Percentiles rank a stretch among this genome's conserved stretches.
Conservation (phyloP, 2,888 invertebrate genomes). For the Parnassius apollo region DNA sequence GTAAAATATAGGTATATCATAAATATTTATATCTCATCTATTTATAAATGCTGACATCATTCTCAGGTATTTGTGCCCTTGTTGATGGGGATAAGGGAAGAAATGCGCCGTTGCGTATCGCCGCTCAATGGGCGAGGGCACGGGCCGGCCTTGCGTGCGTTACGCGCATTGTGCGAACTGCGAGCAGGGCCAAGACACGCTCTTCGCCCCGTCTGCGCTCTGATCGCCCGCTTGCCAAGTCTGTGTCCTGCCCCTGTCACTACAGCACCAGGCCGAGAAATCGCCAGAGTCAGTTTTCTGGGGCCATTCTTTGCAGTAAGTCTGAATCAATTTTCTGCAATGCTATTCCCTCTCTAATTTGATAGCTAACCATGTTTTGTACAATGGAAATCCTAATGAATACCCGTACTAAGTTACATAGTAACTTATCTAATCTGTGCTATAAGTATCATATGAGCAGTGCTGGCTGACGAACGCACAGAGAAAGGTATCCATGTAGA, state of each 20-base stretch:
- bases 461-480: too few species aligned
- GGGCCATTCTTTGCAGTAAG: constrained; percentile 94
- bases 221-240: constrained; percentile 70
- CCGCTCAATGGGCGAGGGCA: constrained; percentile 85
- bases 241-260: constrained; percentile 88
- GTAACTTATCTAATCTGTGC: too few species aligned
- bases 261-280: constrained; percentile 90
- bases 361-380: too few species aligned
- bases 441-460: too few species aligned
- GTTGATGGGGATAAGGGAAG: constrained; percentile 69
- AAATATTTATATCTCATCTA: too few species aligned
- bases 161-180: constrained; percentile 91
- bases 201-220: constrained; percentile 85
- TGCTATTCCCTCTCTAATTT: too few species aligned
- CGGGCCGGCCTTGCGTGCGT: constrained; percentile 85
- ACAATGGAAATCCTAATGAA: too few species aligned
- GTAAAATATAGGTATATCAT: too few species aligned
- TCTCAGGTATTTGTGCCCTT: constrained; percentile 70
- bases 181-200: constrained; percentile 84
- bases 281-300: constrained; percentile 91
- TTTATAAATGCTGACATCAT: constrained; percentile 28
- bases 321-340: constrained; percentile 18
- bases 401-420: too few species aligned
- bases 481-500: too few species aligned
- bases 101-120: constrained; percentile 86